A percentile compares a stretch with the other conserved stretches of the same genome.
Conservation (phyloP, 2,113 vertebrate genomes). For the Mustelus asterias region DNA sequence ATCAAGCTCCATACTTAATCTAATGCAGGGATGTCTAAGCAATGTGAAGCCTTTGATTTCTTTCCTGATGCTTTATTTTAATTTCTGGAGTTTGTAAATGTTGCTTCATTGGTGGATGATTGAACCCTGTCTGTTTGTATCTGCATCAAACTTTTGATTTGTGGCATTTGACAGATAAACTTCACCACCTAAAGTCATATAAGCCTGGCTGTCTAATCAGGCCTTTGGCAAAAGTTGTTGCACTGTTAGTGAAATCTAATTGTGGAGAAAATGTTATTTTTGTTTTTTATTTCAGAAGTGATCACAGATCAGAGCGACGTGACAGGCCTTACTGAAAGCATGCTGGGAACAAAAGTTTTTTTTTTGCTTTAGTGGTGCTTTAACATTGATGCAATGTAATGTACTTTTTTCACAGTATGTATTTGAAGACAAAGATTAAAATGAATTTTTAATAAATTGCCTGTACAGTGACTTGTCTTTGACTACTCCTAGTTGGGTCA, state of each 20-base stretch:
- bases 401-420: conserved; percentile 37
- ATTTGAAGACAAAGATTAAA: conserved; percentile 37
- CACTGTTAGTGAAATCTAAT: too few species aligned
- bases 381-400: conserved; percentile 36
- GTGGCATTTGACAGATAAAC: background rate
- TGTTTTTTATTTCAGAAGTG: conserved; percentile 51
- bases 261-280: background rate
- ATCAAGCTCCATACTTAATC: background rate
- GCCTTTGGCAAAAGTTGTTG: background rate
- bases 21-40: background rate
- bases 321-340: conserved; percentile 62
- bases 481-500: conserved; percentile 1
- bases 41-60: background rate
- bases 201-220: background rate
- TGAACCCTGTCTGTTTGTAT: background rate
- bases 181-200: background rate
- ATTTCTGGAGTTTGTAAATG: background rate
- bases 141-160: background rate
- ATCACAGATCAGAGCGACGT: conserved; percentile 65
- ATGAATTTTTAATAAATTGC: conserved; percentile 37
- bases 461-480: conserved; percentile 29
- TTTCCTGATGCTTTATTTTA: background rate
- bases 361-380: conserved; percentile 44
- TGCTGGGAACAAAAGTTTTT: background rate
- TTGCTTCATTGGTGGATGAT: background rate